A percentile compares a stretch with the other conserved stretches of the same genome.
These are phyloP conservation scores for Enteromius radiatus DNA, from an alignment of 2,797 vertebrate genomes.

Conservation along the genomic window DNA sequence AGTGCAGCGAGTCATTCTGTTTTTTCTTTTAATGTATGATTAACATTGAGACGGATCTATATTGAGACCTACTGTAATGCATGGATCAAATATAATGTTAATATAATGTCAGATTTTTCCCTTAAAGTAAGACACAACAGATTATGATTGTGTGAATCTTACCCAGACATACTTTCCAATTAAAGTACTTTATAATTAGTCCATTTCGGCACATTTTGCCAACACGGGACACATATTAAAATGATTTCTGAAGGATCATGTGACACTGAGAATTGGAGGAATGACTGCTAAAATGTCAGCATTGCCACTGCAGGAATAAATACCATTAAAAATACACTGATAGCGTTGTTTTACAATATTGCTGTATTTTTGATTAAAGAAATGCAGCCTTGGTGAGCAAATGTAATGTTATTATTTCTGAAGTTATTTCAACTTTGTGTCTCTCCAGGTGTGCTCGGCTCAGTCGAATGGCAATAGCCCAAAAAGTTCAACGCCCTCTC, in stretches of 20 bases:
- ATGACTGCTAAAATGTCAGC: background rate
- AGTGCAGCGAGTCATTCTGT: too few species aligned
- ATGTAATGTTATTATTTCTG: background rate
- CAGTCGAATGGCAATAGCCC: conserved; percentile 50
- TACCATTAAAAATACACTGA: background rate
- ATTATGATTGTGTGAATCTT: too few species aligned
- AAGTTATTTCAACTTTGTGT: background rate
- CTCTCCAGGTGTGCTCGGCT: conserved; percentile 41
- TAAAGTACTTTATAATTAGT: too few species aligned
- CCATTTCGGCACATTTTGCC: too few species aligned
- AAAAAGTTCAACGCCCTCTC: conserved; percentile 73
- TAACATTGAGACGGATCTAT: too few species aligned
- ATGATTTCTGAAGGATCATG: background rate
- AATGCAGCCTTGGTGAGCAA: background rate
- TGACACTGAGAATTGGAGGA: background rate
- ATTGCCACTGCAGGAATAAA: background rate
- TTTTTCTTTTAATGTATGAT: too few species aligned
- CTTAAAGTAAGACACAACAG: too few species aligned
- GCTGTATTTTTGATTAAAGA: background rate
- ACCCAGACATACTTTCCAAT: too few species aligned
- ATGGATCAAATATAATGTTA: too few species aligned
- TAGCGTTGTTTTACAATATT: background rate
- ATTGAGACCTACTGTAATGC: too few species aligned
- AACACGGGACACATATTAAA: background rate
- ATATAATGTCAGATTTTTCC: too few species aligned